Conservation (phyloP, 2,888 invertebrate genomes). For the Agriopis aurantiaria region DNA sequence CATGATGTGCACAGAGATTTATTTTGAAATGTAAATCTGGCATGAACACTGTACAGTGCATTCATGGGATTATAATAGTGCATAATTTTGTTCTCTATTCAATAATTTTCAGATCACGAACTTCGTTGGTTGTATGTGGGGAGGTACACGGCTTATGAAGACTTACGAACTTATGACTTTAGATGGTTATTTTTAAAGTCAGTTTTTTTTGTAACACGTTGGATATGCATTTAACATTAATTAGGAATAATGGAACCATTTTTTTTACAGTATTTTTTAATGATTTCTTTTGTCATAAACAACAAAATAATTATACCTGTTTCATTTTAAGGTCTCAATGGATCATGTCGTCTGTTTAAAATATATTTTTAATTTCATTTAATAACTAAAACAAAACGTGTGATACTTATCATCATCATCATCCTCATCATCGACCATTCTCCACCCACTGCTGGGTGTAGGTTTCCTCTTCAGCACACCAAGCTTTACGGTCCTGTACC, state of each 20-base stretch:
- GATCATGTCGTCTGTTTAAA: no score
- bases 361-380: no score
- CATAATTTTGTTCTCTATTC: conserved; percentile 3
- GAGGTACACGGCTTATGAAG: neutral
- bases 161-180: neutral
- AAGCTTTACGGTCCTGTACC: no score
- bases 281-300: no score
- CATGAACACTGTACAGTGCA: conserved; percentile 8
- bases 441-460: no score
- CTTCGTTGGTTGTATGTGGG: neutral
- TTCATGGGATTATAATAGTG: conserved; percentile 15
- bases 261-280: no score
- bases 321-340: no score
- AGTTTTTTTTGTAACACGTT: neutral
- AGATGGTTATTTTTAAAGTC: neutral
- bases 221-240: neutral
- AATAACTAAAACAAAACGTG: no score
- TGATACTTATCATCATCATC: no score
- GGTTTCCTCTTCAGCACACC: no score
- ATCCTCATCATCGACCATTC: no score
- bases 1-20: conserved; percentile 52
- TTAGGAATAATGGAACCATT: neutral
- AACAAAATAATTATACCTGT: no score
- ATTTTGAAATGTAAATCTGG: conserved; percentile 51
- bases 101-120: conserved; percentile 13